Percentiles rank a stretch among this genome's conserved stretches.
phyloP scores from a whole-genome alignment of 2,888 invertebrate species.

The Chaitophorus viminalis region DNA sequence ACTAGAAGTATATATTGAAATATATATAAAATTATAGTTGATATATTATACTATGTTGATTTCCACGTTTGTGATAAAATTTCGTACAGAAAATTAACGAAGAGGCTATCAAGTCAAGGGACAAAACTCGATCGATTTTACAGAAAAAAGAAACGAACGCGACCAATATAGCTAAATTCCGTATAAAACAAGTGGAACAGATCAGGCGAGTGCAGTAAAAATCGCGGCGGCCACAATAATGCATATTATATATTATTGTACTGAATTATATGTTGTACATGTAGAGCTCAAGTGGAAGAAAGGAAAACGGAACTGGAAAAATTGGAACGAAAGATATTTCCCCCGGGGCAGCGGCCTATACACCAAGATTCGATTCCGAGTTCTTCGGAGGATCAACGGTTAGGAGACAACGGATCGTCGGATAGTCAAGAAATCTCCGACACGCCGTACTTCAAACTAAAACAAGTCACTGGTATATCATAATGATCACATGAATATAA shows the following conservation, averaged over 20 bases:
- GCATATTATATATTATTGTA: not conserved
- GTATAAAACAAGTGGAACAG: conserved; percentile 70
- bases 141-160: conserved; percentile 78
- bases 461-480: conserved; percentile 76
- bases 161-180: conserved; percentile 74
- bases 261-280: too few species aligned
- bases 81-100: conserved; percentile 73
- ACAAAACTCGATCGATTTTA: conserved; percentile 76
- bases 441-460: conserved; percentile 75
- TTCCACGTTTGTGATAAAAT: not conserved
- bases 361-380: conserved; percentile 55
- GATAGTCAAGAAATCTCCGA: conserved; percentile 54
- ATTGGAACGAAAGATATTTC: conserved; percentile 80
- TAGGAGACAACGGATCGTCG: conserved; percentile 44
- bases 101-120: conserved; percentile 79
- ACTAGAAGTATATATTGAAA: conserved; percentile 72
- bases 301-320: conserved; percentile 79
- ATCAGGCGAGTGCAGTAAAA: conserved; percentile 67
- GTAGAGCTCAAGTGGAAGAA: conserved; percentile 76
- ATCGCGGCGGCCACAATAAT: not conserved
- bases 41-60: not conserved
- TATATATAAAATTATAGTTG: too few species aligned
- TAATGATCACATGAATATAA: not conserved
- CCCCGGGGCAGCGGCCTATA: conserved; percentile 65
- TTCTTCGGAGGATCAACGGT: conserved; percentile 48